Evolutionary conservation across 2,888 invertebrate species (phyloP).

Genomic region (Synanthedon myopaeformis): DNA sequence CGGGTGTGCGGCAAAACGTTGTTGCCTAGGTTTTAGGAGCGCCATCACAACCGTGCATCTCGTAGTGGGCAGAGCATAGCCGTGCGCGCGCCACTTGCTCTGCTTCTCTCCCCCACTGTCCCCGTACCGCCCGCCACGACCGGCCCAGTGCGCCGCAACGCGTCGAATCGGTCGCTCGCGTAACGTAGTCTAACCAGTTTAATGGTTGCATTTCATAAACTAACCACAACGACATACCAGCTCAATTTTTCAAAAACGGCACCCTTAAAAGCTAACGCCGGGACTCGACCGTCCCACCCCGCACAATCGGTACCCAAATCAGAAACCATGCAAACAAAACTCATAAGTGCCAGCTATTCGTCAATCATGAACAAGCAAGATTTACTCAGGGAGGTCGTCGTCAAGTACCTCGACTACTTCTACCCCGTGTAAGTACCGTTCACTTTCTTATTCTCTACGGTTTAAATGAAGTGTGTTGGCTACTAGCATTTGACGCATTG

Average conservation of each 20-base stretch:
- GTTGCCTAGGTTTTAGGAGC: conserved; percentile 60
- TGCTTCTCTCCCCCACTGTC: conserved; percentile 38
- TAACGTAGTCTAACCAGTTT: conserved; percentile 26
- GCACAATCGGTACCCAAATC: conserved; percentile 35
- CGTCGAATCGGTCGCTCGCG: conserved; percentile 62
- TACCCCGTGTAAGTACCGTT: conserved; percentile 75
- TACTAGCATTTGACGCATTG: conserved; percentile 34
- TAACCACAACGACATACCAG: conserved; percentile 11
- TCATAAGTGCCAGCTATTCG: conserved; percentile 73
- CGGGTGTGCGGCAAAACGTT: conserved; percentile 64
- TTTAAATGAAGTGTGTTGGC: conserved; percentile 8
- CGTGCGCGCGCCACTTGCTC: conserved; percentile 64
- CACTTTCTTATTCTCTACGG: conserved; percentile 14
- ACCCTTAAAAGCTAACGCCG: conserved; percentile 37
- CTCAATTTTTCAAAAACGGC: conserved; percentile 39
- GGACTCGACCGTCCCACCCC: conserved; percentile 43
- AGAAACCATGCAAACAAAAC: conserved; percentile 68
- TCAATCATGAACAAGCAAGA: conserved; percentile 76
- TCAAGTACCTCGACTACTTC: conserved; percentile 79
- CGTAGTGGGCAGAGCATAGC: conserved; percentile 56
- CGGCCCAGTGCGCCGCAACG: conserved; percentile 66
- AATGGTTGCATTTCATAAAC: conserved; percentile 4
- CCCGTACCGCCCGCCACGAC: conserved; percentile 41
- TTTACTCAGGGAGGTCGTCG: conserved; percentile 76
- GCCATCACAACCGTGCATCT: conserved; percentile 41